Evolutionary conservation across 1,140 invertebrate species (phyloP).

Genomic region (Cryptotermes secundus): DNA sequence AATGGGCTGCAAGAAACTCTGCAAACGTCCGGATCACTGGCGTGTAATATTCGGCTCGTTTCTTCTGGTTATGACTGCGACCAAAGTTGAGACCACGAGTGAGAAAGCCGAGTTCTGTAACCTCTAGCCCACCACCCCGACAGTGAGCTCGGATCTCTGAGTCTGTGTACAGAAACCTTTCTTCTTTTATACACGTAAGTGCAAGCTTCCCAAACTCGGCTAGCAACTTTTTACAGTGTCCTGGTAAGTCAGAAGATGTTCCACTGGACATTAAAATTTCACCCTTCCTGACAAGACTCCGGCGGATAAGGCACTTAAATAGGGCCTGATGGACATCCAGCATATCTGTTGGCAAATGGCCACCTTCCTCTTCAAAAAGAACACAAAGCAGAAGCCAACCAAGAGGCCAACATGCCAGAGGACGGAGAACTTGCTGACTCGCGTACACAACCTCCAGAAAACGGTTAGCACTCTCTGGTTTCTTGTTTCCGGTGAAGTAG

Average conservation of each 20-base stretch:
- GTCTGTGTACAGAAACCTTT: conserved; percentile 51
- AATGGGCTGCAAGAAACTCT: conserved; percentile 57
- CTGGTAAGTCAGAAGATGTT: conserved; percentile 45
- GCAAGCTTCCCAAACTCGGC: conserved; percentile 54
- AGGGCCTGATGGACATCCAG: conserved; percentile 49
- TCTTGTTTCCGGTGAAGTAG: conserved; percentile 52
- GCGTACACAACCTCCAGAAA: conserved; percentile 38
- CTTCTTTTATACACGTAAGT: conserved; percentile 50
- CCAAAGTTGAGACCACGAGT: conserved; percentile 48
- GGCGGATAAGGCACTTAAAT: conserved; percentile 50
- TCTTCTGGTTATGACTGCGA: conserved; percentile 42
- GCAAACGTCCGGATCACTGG: conserved; percentile 53
- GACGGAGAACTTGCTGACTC: conserved; percentile 43
- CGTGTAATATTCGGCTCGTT: conserved; percentile 48
- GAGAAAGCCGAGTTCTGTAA: conserved; percentile 51
- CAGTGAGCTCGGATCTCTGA: conserved; percentile 47
- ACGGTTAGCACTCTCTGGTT: conserved; percentile 42
- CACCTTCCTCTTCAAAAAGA: conserved; percentile 50
- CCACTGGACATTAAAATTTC: conserved; percentile 25
- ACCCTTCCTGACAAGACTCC: conserved; percentile 42
- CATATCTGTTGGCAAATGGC: conserved; percentile 44
- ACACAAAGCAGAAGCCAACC: conserved; percentile 57
- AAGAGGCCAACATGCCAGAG: conserved; percentile 54
- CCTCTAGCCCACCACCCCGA: conserved; percentile 43
- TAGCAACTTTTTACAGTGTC: conserved; percentile 51